Base-by-base conservation (phyloP, 2,113 vertebrate genomes). In the Phylloscopus whistleri region DNA sequence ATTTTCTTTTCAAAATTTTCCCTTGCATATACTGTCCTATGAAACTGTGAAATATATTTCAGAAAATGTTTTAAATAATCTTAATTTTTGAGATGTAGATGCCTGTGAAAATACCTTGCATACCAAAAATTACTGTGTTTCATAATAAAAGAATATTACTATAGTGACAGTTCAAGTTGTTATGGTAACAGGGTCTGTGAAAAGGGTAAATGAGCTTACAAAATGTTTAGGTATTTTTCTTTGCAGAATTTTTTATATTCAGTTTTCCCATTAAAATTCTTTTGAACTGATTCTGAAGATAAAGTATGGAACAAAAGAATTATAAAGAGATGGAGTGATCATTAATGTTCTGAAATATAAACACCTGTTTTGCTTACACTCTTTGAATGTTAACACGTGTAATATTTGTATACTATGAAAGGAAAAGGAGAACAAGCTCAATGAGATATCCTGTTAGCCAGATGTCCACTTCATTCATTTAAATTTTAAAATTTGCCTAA, bases 171-270 rank as follows among this genome's bases (percentile, higher is more conserved):
- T 64, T 62, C 46, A 78, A 60, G 94, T 94, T 93, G 91, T 94
- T 95, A 94, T 89, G 78, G 90, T 79, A 94, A 95, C 94, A 63
- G 31, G 24, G 22, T 66, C 90, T 69, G 41, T 69, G 43, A 78
- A 92, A 91, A 91, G 41, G 21, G 37, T 67, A 92, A 80, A 79
- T 20, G 37, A 82, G 20, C 19, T 89, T 62, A 58, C 17, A 67
- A 83, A 79, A 74, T 28, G 4, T 75, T 90, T 48, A 80, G 62
- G 16, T 56, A 21, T 58, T 90, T 87, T 79, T 69, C 58, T 44
- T 26, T n/a, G 46, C 10, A 68, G 58, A 84, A 73, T 55, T 73
- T 82, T 63, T 74, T 69, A 41, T 41, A 28, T 80, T 16, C 79
- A 63, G 44, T 10, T 81, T 92, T 84, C 27, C 35, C 53, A 51